Base-by-base conservation (phyloP, 1,140 invertebrate genomes). In the Pectinophora gossypiella region DNA sequence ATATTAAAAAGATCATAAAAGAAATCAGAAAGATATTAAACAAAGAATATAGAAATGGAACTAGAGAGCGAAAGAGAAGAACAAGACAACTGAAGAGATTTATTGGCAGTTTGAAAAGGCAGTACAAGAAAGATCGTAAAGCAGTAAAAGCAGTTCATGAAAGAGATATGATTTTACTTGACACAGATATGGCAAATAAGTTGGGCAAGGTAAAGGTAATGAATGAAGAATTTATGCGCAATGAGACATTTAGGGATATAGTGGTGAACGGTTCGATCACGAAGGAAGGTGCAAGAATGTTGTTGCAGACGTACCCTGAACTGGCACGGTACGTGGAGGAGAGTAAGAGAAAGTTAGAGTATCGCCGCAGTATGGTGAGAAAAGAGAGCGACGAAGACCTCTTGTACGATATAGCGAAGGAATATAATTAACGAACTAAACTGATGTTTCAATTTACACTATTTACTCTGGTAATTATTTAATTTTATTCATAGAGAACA, bases 1-100 rank as follows among this genome's bases (percentile, higher is more conserved):
- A 65, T 0, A 86, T 84, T 0, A 61, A 48, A 38, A 79, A 58
- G 19, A 86, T 86, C 3, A 56, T 73, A n/a, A 64, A 52, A 23
- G 76, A 81, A 58, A 77, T 86, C 6, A 59, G 59, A 19, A 82
- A 73, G 45, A 77, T 85, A 43, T 46, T 85, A 4, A 71, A 61
- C 32, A 76, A 51, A 53, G 48, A 64, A 0, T 82, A 72, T 32
- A 77, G 65, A 35, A 84, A 84, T 45, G 69, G 65, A 6, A 79
- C 76, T 4, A 61, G 56, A 0, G 59, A 53, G 0, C 65, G 74
- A n/a, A 83, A 80, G 54, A 74, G 40, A 22, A 79, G 76, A 56
- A 84, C 83, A 0, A 76, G 60, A 12, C 66, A 77, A 19, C 52
- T 84, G 19, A 84, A 84, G 62, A 76, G 61, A 22, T 86, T 83